A percentile compares a stretch with the other conserved stretches of the same genome.
These are phyloP conservation scores for Smittia aterrima DNA, from an alignment of 2,888 invertebrate species.

Conservation along the genomic window DNA sequence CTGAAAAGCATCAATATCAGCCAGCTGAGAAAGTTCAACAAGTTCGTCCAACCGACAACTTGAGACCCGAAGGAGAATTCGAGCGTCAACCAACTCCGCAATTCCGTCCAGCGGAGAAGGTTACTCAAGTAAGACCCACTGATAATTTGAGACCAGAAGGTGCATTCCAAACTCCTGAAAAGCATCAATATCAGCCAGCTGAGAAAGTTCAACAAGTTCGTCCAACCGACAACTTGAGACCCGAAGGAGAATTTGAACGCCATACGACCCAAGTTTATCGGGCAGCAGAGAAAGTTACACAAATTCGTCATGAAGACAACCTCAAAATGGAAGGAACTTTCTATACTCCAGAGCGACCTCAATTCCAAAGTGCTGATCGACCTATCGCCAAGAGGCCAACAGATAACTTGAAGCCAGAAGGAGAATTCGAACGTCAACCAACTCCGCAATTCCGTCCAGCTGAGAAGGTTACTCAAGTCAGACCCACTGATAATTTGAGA, in stretches of 20 bases:
- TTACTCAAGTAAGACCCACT: constrained; percentile 51
- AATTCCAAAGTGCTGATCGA: constrained; percentile 53
- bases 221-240: constrained; percentile 62
- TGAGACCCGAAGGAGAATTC: constrained; percentile 62
- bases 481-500: constrained; percentile 58
- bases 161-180: constrained; percentile 56
- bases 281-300: constrained; percentile 56
- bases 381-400: constrained; percentile 52
- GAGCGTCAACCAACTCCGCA: constrained; percentile 52
- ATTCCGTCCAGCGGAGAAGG: constrained; percentile 54
- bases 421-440: constrained; percentile 52
- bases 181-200: constrained; percentile 54
- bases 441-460: constrained; percentile 52
- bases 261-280: constrained; percentile 52
- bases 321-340: constrained; percentile 56
- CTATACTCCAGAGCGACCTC: constrained; percentile 51
- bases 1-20: constrained; percentile 48
- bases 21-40: constrained; percentile 54
- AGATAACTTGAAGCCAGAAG: constrained; percentile 54
- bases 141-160: constrained; percentile 59
- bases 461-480: constrained; percentile 53
- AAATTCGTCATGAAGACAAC: constrained; percentile 56
- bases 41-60: constrained; percentile 57
- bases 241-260: constrained; percentile 63
- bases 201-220: constrained; percentile 56